A percentile compares a stretch with the other conserved stretches of the same genome.
Conservation (phyloP, 2,113 vertebrate genomes). For the Falco punctatus region DNA sequence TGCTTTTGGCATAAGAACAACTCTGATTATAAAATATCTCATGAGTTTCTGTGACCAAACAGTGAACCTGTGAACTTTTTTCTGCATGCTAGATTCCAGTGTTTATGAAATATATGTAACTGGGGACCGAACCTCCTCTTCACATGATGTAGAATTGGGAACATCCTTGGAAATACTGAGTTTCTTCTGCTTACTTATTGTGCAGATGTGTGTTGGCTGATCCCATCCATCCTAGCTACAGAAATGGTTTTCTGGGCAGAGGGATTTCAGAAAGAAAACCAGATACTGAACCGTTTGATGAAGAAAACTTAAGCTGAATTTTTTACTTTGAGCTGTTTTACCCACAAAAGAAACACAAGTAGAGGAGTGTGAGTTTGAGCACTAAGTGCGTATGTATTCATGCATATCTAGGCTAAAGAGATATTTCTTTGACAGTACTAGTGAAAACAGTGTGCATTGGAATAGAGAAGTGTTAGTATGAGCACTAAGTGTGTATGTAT, state of each 20-base stretch:
- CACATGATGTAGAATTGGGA: neutral
- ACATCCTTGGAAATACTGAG: slow-evolving; percentile 13
- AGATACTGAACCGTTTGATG: neutral
- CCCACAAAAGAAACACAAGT: rapidly evolving
- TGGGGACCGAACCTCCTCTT: slow-evolving; percentile 3
- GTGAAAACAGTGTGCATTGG: neutral
- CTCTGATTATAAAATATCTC: neutral
- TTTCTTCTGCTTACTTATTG: neutral
- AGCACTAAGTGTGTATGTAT: neutral
- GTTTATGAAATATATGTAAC: slow-evolving; percentile 29
- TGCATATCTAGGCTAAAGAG: neutral
- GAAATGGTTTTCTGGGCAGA: neutral
- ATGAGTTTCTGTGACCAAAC: slow-evolving; percentile 17
- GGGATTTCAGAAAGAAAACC: neutral
- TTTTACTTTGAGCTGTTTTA: neutral
- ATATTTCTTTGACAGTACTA: neutral
- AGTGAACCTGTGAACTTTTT: slow-evolving; percentile 38
- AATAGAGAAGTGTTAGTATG: neutral
- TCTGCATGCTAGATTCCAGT: neutral
- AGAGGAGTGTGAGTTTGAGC: neutral
- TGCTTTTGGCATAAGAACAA: neutral
- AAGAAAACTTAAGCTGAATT: neutral
- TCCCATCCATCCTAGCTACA: neutral
- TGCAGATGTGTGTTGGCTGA: slow-evolving; percentile 4
- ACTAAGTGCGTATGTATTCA: neutral